phyloP scores from a whole-genome alignment of 2,888 invertebrate genomes.

The Andricus quercusramuli region DNA sequence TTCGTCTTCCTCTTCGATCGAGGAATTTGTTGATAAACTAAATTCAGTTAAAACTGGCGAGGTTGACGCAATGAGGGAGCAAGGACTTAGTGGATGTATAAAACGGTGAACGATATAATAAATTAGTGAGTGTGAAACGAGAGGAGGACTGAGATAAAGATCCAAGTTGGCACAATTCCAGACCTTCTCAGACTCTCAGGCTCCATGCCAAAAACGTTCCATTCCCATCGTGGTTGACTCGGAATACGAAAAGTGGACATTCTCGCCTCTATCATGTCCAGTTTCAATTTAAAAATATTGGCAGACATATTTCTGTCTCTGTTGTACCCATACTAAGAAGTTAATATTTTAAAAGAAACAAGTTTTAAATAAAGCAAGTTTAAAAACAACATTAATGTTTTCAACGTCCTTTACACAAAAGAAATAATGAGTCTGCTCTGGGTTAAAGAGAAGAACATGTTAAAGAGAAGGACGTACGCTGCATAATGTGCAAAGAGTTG shows the following conservation, averaged over 20 bases:
- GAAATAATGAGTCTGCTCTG: not conserved
- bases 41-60: slow-evolving; percentile 55
- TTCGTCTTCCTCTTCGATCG: slow-evolving; percentile 7
- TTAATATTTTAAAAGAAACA: not conserved
- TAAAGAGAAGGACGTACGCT: not conserved
- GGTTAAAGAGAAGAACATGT: not conserved
- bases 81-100: slow-evolving; percentile 17
- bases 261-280: not conserved
- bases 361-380: not conserved
- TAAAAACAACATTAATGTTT: not conserved
- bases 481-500: not conserved
- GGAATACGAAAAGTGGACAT: slow-evolving; percentile 3
- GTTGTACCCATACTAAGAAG: too few relatives aligned
- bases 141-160: slow-evolving; percentile 53
- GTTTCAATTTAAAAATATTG: not conserved
- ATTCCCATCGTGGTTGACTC: slow-evolving; percentile 44
- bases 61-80: slow-evolving; percentile 13
- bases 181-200: slow-evolving; percentile 61
- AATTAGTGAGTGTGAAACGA: slow-evolving; percentile 45
- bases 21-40: slow-evolving; percentile 67
- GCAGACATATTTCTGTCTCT: not conserved
- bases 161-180: slow-evolving; percentile 62
- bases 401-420: not conserved
- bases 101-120: slow-evolving; percentile 42
- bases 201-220: slow-evolving; percentile 62